A percentile compares a stretch with the other conserved stretches of the same genome.
Evolutionary conservation across 1,140 invertebrate species (phyloP).

Genomic region (Cyclargus thomasi): DNA sequence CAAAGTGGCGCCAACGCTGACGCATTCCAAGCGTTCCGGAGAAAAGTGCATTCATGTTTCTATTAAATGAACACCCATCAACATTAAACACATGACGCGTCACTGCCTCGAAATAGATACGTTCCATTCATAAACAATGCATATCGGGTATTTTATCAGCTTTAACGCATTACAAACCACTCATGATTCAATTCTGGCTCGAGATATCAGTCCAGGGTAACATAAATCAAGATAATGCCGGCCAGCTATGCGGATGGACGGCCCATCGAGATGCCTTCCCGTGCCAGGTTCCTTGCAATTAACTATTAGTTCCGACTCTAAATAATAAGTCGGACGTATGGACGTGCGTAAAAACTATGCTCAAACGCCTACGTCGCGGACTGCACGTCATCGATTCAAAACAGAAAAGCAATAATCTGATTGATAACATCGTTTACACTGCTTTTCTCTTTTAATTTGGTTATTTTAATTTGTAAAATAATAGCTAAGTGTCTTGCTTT

Average conservation of each 20-base stretch:
- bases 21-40: slow-evolving; percentile 41
- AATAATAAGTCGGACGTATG: slow-evolving; percentile 43
- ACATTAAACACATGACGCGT: slow-evolving; percentile 52
- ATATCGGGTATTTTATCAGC: slow-evolving; percentile 29
- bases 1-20: slow-evolving; percentile 40
- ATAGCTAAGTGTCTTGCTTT: too few species aligned
- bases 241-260: slow-evolving; percentile 58
- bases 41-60: slow-evolving; percentile 52
- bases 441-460: too few species aligned
- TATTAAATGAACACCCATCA: slow-evolving; percentile 40
- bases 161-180: slow-evolving; percentile 47
- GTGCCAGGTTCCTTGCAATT: slow-evolving; percentile 57
- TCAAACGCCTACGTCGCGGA: slow-evolving; percentile 21
- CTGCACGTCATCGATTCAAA: slow-evolving; percentile 5
- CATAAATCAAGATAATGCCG: slow-evolving; percentile 67
- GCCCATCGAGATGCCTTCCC: slow-evolving; percentile 62
- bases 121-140: slow-evolving; percentile 59
- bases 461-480: too few species aligned
- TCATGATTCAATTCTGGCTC: slow-evolving; percentile 44
- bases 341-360: slow-evolving; percentile 34
- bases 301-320: slow-evolving; percentile 41
- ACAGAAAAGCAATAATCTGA: not conserved
- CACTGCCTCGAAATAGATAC: slow-evolving; percentile 51
- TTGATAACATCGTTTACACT: too few species aligned
- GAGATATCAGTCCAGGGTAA: slow-evolving; percentile 40